A percentile compares a stretch with the other conserved stretches of the same genome.
Conservation (phyloP, 2,888 invertebrate genomes). For the Mantis religiosa region DNA sequence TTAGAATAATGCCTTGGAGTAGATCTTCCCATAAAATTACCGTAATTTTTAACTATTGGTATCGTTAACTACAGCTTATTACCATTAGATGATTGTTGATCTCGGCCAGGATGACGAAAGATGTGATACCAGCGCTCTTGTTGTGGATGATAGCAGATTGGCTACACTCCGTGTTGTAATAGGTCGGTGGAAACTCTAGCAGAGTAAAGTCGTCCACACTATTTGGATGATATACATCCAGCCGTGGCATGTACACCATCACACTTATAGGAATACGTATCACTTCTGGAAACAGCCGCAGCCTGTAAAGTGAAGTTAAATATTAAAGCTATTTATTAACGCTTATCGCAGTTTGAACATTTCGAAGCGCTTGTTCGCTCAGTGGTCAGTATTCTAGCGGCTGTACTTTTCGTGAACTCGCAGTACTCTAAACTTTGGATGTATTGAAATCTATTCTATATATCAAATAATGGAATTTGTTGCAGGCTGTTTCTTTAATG, state of each 20-base stretch:
- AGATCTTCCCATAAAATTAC: too few relatives aligned
- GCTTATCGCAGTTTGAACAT: too few relatives aligned
- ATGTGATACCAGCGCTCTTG: conserved; percentile 42
- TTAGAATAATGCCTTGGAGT: too few relatives aligned
- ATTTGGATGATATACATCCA: conserved; percentile 43
- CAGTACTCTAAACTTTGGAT: too few relatives aligned
- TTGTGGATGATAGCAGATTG: conserved; percentile 45
- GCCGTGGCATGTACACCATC: conserved; percentile 41
- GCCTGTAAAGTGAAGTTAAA: not conserved
- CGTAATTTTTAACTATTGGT: too few relatives aligned
- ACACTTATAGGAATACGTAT: conserved; percentile 37
- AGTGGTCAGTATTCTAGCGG: too few relatives aligned
- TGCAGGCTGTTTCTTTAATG: too few relatives aligned
- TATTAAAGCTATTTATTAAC: too few relatives aligned
- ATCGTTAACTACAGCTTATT: conserved; percentile 30
- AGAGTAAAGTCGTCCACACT: conserved; percentile 43
- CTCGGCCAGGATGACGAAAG: conserved; percentile 44
- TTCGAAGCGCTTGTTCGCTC: too few relatives aligned
- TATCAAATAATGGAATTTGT: too few relatives aligned
- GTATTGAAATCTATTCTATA: too few relatives aligned
- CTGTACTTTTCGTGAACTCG: too few relatives aligned
- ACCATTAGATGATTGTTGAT: conserved; percentile 38
- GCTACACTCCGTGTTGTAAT: conserved; percentile 40
- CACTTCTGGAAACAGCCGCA: conserved; percentile 28
- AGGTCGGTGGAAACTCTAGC: conserved; percentile 45